Conservation (phyloP, 2,113 vertebrate species). For the Lethenteron reissneri region DNA sequence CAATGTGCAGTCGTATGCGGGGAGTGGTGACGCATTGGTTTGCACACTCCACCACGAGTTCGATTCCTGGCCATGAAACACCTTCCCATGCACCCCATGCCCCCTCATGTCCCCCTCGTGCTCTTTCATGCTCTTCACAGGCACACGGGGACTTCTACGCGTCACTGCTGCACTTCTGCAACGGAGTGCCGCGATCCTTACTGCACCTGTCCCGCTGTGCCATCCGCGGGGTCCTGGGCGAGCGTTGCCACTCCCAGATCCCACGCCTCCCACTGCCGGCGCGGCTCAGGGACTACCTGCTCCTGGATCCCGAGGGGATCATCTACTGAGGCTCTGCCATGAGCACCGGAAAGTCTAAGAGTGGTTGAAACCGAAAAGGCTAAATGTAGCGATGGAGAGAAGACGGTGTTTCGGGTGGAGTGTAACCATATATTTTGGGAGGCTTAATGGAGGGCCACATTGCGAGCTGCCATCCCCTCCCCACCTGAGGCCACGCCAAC, state of each 20-base stretch:
- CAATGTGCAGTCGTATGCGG: too few species aligned
- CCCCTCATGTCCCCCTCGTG: background rate
- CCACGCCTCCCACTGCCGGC: conserved; percentile 39
- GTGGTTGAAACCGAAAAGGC: too few species aligned
- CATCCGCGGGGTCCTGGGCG: conserved; percentile 28
- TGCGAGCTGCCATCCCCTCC: too few species aligned
- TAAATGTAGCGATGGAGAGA: too few species aligned
- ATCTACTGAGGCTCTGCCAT: conserved; percentile 20
- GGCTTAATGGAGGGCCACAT: too few species aligned
- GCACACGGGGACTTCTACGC: conserved; percentile 50
- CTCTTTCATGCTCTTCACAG: conserved; percentile 20
- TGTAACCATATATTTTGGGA: too few species aligned
- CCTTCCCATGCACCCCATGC: background rate
- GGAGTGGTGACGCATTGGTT: too few species aligned
- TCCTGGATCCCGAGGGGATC: conserved; percentile 61
- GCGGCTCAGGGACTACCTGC: conserved; percentile 48
- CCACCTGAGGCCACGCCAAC: too few species aligned
- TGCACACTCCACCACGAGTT: too few species aligned
- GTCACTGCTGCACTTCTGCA: conserved; percentile 54
- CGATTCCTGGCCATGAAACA: too few species aligned
- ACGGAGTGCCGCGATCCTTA: conserved; percentile 49
- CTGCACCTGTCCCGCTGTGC: conserved; percentile 59
- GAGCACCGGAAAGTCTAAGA: background rate
- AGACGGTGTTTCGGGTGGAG: too few species aligned
- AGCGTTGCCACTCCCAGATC: conserved; percentile 32